Evolutionary conservation across 2,888 invertebrate species (phyloP).

Genomic region (Chrysolina oricalcia): DNA sequence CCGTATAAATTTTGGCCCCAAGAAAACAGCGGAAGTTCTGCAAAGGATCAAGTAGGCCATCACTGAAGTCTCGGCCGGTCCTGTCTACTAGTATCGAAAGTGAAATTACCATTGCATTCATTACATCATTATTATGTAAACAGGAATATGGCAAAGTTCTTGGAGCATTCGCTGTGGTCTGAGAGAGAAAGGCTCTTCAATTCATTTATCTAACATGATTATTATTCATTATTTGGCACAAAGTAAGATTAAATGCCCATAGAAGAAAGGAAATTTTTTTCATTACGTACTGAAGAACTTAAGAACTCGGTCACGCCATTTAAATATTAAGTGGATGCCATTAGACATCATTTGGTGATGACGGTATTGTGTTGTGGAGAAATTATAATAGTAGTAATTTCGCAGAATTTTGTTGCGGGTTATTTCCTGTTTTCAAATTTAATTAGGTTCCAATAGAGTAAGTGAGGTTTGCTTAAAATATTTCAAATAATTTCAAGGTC

Average conservation of each 20-base stretch:
- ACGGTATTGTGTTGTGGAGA: too few species aligned
- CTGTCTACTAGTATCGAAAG: neutral
- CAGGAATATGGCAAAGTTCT: neutral
- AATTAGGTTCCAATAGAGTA: too few species aligned
- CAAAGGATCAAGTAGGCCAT: too few species aligned
- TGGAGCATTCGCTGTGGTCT: neutral
- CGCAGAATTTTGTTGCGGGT: too few species aligned
- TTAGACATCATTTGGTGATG: neutral
- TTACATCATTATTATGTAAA: conserved; percentile 5
- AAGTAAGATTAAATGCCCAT: neutral
- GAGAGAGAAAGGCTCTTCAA: neutral
- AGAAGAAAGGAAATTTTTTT: neutral
- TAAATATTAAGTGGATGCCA: neutral
- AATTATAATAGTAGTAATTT: too few species aligned
- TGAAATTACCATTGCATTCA: conserved; percentile 9
- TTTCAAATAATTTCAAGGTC: too few species aligned
- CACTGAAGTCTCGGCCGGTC: neutral
- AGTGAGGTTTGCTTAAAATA: too few species aligned
- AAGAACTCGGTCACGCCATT: neutral
- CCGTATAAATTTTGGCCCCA: too few species aligned
- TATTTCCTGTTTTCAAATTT: too few species aligned
- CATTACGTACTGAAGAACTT: neutral
- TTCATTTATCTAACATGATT: neutral
- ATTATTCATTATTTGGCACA: neutral
- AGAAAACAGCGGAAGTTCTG: too few species aligned